Conservation (phyloP, 2,797 vertebrate genomes). For the Dromococcyx pavoninus region DNA sequence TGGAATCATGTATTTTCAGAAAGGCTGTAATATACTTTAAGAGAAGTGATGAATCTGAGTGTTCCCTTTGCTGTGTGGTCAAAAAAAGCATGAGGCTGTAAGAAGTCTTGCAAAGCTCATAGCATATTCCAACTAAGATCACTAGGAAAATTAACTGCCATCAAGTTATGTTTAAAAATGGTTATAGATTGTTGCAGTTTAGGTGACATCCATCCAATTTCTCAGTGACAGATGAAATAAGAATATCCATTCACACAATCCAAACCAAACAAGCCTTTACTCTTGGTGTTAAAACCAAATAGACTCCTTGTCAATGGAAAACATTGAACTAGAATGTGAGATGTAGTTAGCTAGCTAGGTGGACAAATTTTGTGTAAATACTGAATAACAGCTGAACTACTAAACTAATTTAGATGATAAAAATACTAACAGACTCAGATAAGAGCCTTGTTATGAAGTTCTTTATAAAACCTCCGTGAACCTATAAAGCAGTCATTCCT, state of each 20-base stretch:
- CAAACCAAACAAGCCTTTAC: background rate
- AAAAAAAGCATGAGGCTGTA: background rate
- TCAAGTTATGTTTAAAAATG: background rate
- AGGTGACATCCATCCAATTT: background rate
- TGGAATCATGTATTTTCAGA: background rate
- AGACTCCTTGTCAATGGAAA: background rate
- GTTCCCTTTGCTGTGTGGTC: background rate
- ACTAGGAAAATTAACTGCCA: background rate
- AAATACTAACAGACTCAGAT: background rate
- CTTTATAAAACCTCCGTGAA: background rate
- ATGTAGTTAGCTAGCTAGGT: background rate
- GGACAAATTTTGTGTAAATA: background rate
- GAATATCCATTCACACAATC: background rate
- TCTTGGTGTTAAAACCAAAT: background rate
- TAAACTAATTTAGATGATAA: background rate
- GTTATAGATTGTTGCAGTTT: background rate
- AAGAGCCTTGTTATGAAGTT: background rate
- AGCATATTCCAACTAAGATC: background rate
- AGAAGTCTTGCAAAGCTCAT: background rate
- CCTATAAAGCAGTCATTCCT: background rate
- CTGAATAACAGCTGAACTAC: background rate
- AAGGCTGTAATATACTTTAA: background rate
- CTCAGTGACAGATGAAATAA: background rate
- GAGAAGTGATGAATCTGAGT: background rate
- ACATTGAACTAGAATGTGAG: background rate